Evolutionary conservation across 2,888 invertebrate genomes (phyloP), one percentile per base, ranked within the genome.

Genomic region (Volucella inanis): DNA sequence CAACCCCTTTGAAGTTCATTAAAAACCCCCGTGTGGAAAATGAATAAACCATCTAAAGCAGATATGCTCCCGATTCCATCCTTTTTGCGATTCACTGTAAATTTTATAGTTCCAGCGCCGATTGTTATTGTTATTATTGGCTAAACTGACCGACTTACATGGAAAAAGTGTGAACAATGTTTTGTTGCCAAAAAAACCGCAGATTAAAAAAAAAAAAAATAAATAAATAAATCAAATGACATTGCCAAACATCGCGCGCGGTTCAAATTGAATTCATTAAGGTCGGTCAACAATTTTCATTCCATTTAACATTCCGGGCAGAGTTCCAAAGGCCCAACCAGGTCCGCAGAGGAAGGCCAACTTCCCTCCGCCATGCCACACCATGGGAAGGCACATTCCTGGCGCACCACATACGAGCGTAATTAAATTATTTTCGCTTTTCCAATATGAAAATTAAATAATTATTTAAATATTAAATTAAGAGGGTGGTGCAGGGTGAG

Each of bases 371-470:
- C 15, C 54, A 47, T 52, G 11, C 31, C 65, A 18, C 67, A n/a
- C 31, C 74, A 52, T 59, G 50, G 62, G 47, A 14, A 9, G n/a
- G 47, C 62, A 31, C 54, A 54, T 75, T 70, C 65, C 65, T 47
- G 72, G 72, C 47, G 61, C 71, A 71, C 75, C 80, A 38, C 71
- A 76, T 71, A 76, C 72, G 72, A 77, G 62, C 77, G 81, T 81
- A 81, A 85, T 85, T 85, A 81, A 85, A 85, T 81, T 85, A 85
- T 81, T 85, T 85, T 85, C 85, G 85, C 85, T 85, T 85, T 85
- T 62, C 67, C 72, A 77, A 70, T 80, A 81, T 85, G 81, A 84
- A 84, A 84, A 84, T 84, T 81, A 81, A 85, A 85, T 85, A 85
- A 85, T 85, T 85, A 81, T 85, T 80, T 81, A 85, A 85, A 85